phyloP scores from a whole-genome alignment of 2,888 invertebrate species.

The Hydraecia micacea region DNA sequence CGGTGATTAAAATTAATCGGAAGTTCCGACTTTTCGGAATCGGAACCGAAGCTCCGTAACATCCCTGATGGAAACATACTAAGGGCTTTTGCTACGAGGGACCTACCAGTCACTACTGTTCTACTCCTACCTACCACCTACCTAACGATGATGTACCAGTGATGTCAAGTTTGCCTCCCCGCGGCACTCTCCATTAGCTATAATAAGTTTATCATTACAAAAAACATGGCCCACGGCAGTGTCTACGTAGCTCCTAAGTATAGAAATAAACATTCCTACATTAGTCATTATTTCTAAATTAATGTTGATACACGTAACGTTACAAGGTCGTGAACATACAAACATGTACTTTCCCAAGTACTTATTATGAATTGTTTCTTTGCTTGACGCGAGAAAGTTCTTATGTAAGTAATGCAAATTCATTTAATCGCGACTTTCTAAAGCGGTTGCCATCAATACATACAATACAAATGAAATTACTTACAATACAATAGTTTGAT shows the following conservation, averaged over 20 bases:
- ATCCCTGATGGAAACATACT: no score
- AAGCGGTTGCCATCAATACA: slow-evolving; percentile 27
- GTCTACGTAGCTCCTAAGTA: not conserved
- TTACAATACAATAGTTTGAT: slow-evolving; percentile 34
- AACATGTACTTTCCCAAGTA: not conserved
- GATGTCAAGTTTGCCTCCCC: not conserved
- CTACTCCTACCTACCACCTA: no score
- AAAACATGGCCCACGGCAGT: not conserved
- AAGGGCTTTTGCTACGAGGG: not conserved
- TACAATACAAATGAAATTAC: slow-evolving; percentile 26
- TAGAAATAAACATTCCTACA: not conserved
- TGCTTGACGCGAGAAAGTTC: slow-evolving; percentile 55
- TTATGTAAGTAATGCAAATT: slow-evolving; percentile 39
- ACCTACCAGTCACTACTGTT: not conserved
- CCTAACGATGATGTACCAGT: no score
- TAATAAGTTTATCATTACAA: slow-evolving; percentile 12
- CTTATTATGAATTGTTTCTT: slow-evolving; percentile 2
- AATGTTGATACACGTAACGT: not conserved
- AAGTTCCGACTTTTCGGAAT: no score
- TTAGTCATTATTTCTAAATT: slow-evolving; percentile 10
- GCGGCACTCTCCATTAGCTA: not conserved
- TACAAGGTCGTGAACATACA: slow-evolving; percentile 32
- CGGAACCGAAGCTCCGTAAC: no score
- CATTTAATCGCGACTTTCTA: slow-evolving; percentile 49
- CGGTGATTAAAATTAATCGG: no score